Evolutionary conservation across 2,797 vertebrate species (phyloP).

Genomic region (Cynopterus sphinx): DNA sequence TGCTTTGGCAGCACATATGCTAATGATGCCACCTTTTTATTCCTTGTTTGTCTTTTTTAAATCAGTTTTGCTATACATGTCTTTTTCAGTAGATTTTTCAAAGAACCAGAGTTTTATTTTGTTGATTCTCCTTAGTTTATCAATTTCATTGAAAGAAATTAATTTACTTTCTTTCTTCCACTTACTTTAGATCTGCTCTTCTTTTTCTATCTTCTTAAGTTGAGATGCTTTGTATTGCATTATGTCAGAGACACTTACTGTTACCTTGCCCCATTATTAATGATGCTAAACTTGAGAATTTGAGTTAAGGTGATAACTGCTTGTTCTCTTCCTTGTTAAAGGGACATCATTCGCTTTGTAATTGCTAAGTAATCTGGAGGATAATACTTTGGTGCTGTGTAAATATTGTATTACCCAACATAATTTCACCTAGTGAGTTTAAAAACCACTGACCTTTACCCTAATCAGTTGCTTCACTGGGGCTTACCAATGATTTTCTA

Average conservation of each 20-base stretch:
- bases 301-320: background rate
- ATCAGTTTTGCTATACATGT: background rate
- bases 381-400: background rate
- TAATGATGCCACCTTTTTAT: background rate
- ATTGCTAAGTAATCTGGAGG: background rate
- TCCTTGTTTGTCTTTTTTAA: background rate
- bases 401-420: background rate
- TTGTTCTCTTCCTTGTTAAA: background rate
- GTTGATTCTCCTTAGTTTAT: background rate
- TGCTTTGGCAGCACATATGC: background rate
- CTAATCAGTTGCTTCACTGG: background rate
- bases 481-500: background rate
- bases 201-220: conserved; percentile 8
- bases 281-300: background rate
- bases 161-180: conserved; percentile 10
- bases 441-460: background rate
- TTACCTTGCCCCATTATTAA: background rate
- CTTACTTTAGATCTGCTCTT: background rate
- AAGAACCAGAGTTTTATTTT: background rate
- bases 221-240: background rate
- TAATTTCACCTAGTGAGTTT: background rate
- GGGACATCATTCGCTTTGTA: background rate
- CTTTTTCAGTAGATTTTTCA: conserved; percentile 13
- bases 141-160: background rate
- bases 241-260: background rate